Base-by-base conservation (phyloP, 2,113 vertebrate species). In the Misgurnus mizolepis region DNA sequence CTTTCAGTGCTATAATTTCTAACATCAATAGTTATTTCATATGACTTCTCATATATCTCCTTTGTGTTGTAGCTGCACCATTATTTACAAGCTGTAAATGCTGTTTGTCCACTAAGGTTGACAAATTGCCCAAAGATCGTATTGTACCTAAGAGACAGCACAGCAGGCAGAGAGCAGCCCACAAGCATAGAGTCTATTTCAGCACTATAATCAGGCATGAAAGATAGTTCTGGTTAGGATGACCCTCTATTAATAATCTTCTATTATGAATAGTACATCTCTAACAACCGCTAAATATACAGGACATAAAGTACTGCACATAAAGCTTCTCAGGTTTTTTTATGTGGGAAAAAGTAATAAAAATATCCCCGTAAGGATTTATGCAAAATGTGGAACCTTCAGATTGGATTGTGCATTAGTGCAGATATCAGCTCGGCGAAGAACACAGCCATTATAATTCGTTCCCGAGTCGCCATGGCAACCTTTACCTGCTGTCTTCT, bases 401-500 rank as follows among this genome's bases (percentile, higher is more conserved):
- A 64, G 61, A 77, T 65, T 55, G 75, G 47, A 55, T 77, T 80
- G 74, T 84, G 68, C 64, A 40, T 41, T 27, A 43, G 39, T 65
- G 66, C 14, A 11, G 67, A 39, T 67, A 34, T 43, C 43, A 84
- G 67, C 50, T 41, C 67, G 18, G 15, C n/a, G 10, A 34, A 73
- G 55, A 76, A 75, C 27, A 53, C 55, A 79, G 78, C 43, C 55
- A 67, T 75, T 79, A 62, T 75, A 61, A 82, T 45, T 34, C 27
- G 39, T 56, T 78, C 58, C 49, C 53, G 14, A 58, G 77, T 85
- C 81, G 53, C 61, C 70, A 85, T 85, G 68, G 84, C 77, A 85
- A 85, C 80, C 39, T 70, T 82, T 78, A 85, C 80, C 80, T 82
- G 80, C 72, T 71, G 15, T 74, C 60, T 85, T 22, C 18, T 50